Base-by-base conservation (phyloP, 2,888 invertebrate species). In the Trimorus sp. region DNA sequence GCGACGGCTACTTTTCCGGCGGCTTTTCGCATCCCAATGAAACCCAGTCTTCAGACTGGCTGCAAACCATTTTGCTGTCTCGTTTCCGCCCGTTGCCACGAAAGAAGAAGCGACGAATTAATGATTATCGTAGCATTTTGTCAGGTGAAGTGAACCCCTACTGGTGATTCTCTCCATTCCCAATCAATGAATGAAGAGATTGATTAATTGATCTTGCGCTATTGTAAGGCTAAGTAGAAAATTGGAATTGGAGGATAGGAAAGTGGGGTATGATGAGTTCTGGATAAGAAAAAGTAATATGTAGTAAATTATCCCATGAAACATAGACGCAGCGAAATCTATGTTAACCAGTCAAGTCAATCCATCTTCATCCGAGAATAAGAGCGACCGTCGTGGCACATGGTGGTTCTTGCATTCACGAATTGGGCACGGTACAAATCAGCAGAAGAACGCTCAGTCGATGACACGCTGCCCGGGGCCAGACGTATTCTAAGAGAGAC, bases 401-500 rank as follows among this genome's bases (percentile, higher is more conserved):
- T 26, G 26, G 26, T 26, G 79, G 70, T 84, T 83, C 83, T 85
- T 82, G 76, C 86, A 85, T 86, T 83, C 82, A 77, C 81, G 81
- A 84, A 88, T 88, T 87, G 84, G 88, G 77, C 86, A 86, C 85
- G 88, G 86, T 87, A 79, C 81, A 77, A 82, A 74, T 53, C 70
- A 85, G 83, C 83, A 86, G 86, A 86, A 86, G 85, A 89, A 85
- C 86, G 77, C 63, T 15, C 85, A 88, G 87, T 86, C 87, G 90
- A 90, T 90, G 90, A 90, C 90, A 90, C 89, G 88, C 86, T 84
- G 88, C 89, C 88, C 80, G 82, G 79, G 88, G 90, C 87, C 74
- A 66, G 63, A 85, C 79, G 26, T 58, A 53, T 73, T 73, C 66
- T 86, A 85, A 86, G 84, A 83, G 84, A 85, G 85, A 78, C 83